Base-by-base conservation (phyloP, 2,113 vertebrate species). In the Neotoma lepida region DNA sequence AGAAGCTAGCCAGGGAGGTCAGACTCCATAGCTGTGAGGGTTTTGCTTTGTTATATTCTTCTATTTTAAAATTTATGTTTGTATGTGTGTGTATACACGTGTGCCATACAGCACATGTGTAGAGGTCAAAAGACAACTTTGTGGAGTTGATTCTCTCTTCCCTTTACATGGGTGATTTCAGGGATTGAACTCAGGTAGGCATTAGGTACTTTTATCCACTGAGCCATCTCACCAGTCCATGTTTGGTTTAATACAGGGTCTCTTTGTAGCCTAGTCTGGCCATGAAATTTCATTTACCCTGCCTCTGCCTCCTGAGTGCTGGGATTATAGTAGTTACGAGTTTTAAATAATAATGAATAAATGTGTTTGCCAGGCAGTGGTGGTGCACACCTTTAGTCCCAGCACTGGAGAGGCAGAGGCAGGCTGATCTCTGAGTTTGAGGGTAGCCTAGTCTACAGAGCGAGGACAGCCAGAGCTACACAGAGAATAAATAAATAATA, bases 271-370 rank as follows among this genome's bases (percentile, higher is more conserved):
- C 58, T 39, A 33, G 58, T 14, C 58, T 84, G 26, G 81, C 81
- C 58, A 33, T 64, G 39, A 33, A 46, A 44, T 46, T 64, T 64
- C 28, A 33, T 9, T 64, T 44, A 30, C 9, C 9, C 39, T 64
- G 39, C 58, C 26, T 84, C 81, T 44, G 58, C 17, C 15, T 63
- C 39, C 58, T 7, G 58, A 33, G 41, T 84, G 39, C 81, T 30
- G 61, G 41, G 41, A 64, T 85, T 85, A 85, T 64, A 63, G 58
- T 84, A 64, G 15, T 63, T 63, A 74, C 15, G 12, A 35, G 12
- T 61, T 33, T 88, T 74, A 86, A 95, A 61, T 22, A 41, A 82
- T 46, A 41, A 95, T 86, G 44, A 91, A 26, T 41, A 90, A 90
- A 80, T 54, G 89, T n/a, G n/a, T 92, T 89, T 18, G 26, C 35